Evolutionary conservation across 1,140 invertebrate species (phyloP), one percentile per base, ranked within the genome.

Genomic region (Brachionus rubens): DNA sequence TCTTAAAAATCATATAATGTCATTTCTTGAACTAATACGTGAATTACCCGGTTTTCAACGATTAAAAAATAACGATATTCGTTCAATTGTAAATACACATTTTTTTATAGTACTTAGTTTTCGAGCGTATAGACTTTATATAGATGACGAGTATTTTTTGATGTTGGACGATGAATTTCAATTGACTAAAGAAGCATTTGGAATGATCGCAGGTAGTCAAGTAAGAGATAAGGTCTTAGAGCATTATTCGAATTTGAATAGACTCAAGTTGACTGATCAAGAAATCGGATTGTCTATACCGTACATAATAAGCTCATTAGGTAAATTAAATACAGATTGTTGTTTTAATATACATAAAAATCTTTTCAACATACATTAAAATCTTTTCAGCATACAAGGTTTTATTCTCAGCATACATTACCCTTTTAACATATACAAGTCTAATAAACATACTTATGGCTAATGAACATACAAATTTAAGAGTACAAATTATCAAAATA

Each of bases 11-110:
- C 68, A 72, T 36, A 46, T 46, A 7, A 1, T 19, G 1, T 41
- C 59, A 41, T 43, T 65, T 43, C 6, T 50, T 1, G 1, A 24
- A 12, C 12, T 24, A 12, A 54, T 72, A 3, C n/a, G 50, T 0
- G 24, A 30, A 50, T 12, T 72, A 24, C 68, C 68, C n/a, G 68
- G 68, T 14, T 72, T 72, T 54, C 16, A 50, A 12, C 14, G 40
- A n/a, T 21, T 72, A 36, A n/a, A n/a, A 7, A 33, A 36, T 21
- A 3, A 72, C 10, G 68, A 72, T 24, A 3, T 40, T 12, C 28
- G 26, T 19, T 10, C 9, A 30, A 50, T 72, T 50, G 26, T 54
- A n/a, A 50, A 14, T 21, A 21, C 36, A 19, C 14, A 19, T 3
- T 48, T 54, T 54, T 72, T 54, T 50, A 54, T 19, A 6, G 24